A percentile compares a stretch with the other conserved stretches of the same genome.
phyloP scores from a whole-genome alignment of 2,797 vertebrate species.

The Orestias chungarensis region DNA sequence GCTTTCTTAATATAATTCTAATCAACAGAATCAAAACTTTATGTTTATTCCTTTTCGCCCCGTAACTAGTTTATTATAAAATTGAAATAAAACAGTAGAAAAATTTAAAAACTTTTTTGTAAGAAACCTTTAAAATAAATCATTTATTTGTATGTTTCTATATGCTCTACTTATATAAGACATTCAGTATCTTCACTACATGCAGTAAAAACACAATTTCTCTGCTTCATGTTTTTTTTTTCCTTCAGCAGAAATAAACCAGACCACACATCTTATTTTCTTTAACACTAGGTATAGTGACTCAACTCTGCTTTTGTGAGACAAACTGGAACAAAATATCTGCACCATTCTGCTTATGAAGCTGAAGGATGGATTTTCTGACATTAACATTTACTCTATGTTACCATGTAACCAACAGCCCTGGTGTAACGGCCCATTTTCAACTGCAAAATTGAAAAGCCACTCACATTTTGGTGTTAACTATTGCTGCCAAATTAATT shows the following conservation, averaged over 20 bases:
- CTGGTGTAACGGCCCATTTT: conserved; percentile 19
- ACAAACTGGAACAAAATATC: conserved; percentile 8
- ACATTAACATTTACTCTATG: not conserved
- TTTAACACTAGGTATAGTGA: conserved; percentile 13
- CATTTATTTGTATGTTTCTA: not conserved
- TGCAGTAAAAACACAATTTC: not conserved
- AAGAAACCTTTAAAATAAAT: not conserved
- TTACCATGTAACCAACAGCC: conserved; percentile 13
- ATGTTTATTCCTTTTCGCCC: not conserved
- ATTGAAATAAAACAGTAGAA: not conserved
- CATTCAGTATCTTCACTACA: not conserved
- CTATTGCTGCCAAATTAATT: conserved; percentile 46
- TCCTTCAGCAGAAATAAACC: conserved; percentile 4
- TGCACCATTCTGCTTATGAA: conserved; percentile 11
- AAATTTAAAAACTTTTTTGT: not conserved
- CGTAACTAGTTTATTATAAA: not conserved
- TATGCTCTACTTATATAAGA: not conserved
- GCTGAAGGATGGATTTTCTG: not conserved
- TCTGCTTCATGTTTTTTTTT: conserved; percentile 3
- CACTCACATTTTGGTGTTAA: conserved; percentile 36
- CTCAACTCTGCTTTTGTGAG: conserved; percentile 11
- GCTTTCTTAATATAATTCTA: too few species aligned
- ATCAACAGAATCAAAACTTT: not conserved
- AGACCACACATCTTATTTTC: conserved; percentile 6
- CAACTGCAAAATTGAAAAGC: not conserved